Evolutionary conservation across 2,888 invertebrate genomes (phyloP), one percentile per base, ranked within the genome.

Genomic region (Mayetiola destructor): DNA sequence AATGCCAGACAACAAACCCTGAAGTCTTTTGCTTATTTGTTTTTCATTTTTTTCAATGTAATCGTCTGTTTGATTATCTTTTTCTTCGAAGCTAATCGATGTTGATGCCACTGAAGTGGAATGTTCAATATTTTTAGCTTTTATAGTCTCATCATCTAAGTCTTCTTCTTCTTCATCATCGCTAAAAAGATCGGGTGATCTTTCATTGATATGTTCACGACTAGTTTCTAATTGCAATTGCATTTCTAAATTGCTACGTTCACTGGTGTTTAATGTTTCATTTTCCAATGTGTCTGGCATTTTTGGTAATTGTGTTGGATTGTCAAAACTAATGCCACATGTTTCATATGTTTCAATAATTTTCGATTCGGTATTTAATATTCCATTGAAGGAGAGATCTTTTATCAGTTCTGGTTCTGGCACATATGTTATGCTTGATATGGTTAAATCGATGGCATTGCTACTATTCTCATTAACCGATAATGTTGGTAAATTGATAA

Each of bases 121-220:
- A 39, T 18, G 39, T 39, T 23, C 42, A 27, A 52, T 29, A 39
- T 37, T 54, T 56, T 57, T 57, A 55, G 53, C 14, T n/a, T 23
- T 37, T 53, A 20, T 56, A 36, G 32, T n/a, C 20, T 67, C 70
- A 0, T 61, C 63, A 8, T 69, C 69, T 2, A 68, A 71, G 48
- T 73, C 75, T 56, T 79, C 80, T 42, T 77, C 77, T 48, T 73
- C 75, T 56, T 79, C 80, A 42, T 77, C 77, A 59, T 80, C 80
- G 59, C 78, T 80, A 67, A 84, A 84, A 65, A 85, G 72, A 64
- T 84, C 82, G 0, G 84, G 84, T 56, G 80, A 80, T 30, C 65
- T 66, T 64, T 70, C 71, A 59, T 69, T 70, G 20, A 48, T 6
- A n/a, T 48, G 16, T 57, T 36, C 32, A 35, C 55, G 40, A 21